Evolutionary conservation across 2,888 invertebrate genomes (phyloP).

Genomic region (Drosophila anomalata): DNA sequence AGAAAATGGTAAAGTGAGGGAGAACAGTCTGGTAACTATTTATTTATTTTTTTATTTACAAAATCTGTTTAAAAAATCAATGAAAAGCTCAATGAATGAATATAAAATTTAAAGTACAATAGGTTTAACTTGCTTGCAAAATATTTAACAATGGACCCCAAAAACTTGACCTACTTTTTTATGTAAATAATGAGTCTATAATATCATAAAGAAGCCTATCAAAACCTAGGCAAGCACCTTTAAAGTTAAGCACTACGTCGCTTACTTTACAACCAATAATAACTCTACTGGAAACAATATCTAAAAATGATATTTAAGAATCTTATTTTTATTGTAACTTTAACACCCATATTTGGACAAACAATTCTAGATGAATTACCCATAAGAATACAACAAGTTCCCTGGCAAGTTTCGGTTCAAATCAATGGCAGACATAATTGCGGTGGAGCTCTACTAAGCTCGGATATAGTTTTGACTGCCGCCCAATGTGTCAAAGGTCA

Average conservation of each 20-base stretch:
- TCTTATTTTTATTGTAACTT: background rate
- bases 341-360: background rate
- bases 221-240: conserved; percentile 7
- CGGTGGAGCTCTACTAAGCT: conserved; percentile 85
- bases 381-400: conserved; percentile 53
- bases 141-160: too few species aligned
- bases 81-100: too few species aligned
- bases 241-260: background rate
- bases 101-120: too few species aligned
- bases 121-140: too few species aligned
- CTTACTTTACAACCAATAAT: background rate
- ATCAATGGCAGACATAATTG: conserved; percentile 84
- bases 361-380: conserved; percentile 65
- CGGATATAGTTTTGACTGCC: conserved; percentile 85
- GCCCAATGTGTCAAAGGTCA: conserved; percentile 84
- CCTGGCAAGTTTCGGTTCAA: conserved; percentile 62
- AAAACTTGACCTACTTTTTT: too few species aligned
- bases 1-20: too few species aligned
- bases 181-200: too few species aligned
- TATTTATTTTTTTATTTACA: too few species aligned
- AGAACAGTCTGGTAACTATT: too few species aligned
- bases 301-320: conserved; percentile 7
- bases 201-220: conserved; percentile 3
- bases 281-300: background rate
- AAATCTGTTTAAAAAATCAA: too few species aligned